Conservation (phyloP, 2,888 invertebrate genomes). For the Sesia bembeciformis region DNA sequence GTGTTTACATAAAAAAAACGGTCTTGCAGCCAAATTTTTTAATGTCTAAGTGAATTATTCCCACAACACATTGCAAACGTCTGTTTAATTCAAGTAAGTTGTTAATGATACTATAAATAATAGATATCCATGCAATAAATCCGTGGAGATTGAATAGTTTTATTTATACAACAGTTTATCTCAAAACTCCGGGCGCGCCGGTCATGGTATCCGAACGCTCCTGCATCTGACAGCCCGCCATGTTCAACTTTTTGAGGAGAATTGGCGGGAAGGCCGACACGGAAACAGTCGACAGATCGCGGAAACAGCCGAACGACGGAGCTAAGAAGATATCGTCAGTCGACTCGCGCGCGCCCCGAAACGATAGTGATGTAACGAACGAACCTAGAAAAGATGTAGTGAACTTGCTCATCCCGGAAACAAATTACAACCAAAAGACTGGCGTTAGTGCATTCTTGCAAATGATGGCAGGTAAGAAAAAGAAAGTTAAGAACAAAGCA, state of each 20-base stretch:
- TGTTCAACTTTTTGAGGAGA: conserved; percentile 68
- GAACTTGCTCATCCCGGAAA: conserved; percentile 54
- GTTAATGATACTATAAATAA: background rate
- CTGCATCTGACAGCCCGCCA: conserved; percentile 27
- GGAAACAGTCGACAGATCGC: conserved; percentile 25
- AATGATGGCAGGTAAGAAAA: conserved; percentile 63
- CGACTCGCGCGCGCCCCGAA: conserved; percentile 38
- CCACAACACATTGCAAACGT: conserved; percentile 8
- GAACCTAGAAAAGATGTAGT: conserved; percentile 62
- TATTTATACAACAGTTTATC: conserved; percentile 31
- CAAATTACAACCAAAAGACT: conserved; percentile 52
- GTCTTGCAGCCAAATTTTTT: background rate
- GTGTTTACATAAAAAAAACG: too few species aligned
- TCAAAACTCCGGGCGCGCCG: conserved; percentile 26
- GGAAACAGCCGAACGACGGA: conserved; percentile 31
- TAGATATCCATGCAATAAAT: background rate
- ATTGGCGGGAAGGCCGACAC: conserved; percentile 58
- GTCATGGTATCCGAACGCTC: conserved; percentile 37
- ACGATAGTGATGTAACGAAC: conserved; percentile 41
- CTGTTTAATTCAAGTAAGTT: background rate
- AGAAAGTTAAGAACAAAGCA: conserved; percentile 38
- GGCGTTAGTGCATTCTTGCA: conserved; percentile 56
- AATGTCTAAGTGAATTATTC: background rate
- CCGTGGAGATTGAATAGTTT: background rate
- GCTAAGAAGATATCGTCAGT: conserved; percentile 29